These are phyloP conservation scores for Chloropsis cyanopogon DNA, from an alignment of 2,113 vertebrate species.

Conservation along the genomic window DNA sequence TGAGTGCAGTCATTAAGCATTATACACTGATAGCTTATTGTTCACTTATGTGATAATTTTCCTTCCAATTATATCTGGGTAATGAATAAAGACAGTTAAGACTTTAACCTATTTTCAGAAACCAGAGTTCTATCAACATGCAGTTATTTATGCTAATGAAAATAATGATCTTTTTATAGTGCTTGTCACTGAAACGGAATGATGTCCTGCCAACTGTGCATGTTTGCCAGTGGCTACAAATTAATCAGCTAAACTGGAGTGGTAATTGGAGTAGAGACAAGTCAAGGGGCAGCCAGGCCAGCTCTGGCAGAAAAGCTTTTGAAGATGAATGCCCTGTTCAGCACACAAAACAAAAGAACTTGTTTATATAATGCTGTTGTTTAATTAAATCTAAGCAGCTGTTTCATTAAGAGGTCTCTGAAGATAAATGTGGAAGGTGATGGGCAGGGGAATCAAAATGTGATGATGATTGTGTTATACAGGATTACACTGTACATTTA, in stretches of 20 bases:
- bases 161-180: slow-evolving; percentile 72
- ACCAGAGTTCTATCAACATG: slow-evolving; percentile 63
- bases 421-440: slow-evolving; percentile 43
- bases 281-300: slow-evolving; percentile 55
- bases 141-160: slow-evolving; percentile 74
- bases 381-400: slow-evolving; percentile 66
- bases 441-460: slow-evolving; percentile 37
- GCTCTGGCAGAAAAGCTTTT: slow-evolving; percentile 49
- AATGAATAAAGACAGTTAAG: slow-evolving; percentile 69
- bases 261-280: slow-evolving; percentile 67
- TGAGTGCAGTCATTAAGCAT: slow-evolving; percentile 24
- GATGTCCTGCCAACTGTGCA: slow-evolving; percentile 67
- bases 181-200: slow-evolving; percentile 65
- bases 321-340: slow-evolving; percentile 44
- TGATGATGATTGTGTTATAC: slow-evolving; percentile 9
- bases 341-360: slow-evolving; percentile 32
- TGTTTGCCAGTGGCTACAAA: slow-evolving; percentile 73
- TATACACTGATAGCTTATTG: slow-evolving; percentile 20
- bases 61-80: slow-evolving; percentile 60
- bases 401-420: slow-evolving; percentile 50
- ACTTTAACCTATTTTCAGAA: slow-evolving; percentile 68
- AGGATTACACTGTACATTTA: neutral
- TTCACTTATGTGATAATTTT: slow-evolving; percentile 59
- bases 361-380: slow-evolving; percentile 51
- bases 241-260: slow-evolving; percentile 70